Conservation (phyloP, 53 echinoderm and acorn worm species). For the Holothuria scabra region DNA sequence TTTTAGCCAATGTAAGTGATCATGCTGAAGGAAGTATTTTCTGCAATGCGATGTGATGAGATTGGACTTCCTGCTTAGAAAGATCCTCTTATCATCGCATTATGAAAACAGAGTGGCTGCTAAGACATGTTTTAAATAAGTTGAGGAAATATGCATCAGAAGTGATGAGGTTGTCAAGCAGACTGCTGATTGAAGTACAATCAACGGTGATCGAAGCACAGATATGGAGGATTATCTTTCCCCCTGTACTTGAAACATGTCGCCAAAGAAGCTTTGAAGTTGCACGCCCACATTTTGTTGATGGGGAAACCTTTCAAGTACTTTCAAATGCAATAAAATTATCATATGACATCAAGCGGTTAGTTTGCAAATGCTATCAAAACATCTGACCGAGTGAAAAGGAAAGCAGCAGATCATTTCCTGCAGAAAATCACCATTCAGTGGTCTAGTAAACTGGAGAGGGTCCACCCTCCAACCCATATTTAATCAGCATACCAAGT, state of each 20-base stretch:
- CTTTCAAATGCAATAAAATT: slow-evolving; percentile 68
- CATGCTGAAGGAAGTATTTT: slow-evolving; percentile 47
- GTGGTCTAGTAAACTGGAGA: slow-evolving; percentile 62
- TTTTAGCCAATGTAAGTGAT: slow-evolving; percentile 36
- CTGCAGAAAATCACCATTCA: slow-evolving; percentile 39
- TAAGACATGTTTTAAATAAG: slow-evolving; percentile 55
- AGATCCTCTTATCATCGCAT: slow-evolving; percentile 48
- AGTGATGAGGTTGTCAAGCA: slow-evolving; percentile 57
- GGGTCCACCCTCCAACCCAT: no score
- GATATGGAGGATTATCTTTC: slow-evolving; percentile 35
- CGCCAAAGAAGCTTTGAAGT: slow-evolving; percentile 43
- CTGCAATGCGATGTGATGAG: slow-evolving; percentile 49
- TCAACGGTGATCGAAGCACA: slow-evolving; percentile 41
- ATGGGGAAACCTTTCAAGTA: slow-evolving; percentile 56
- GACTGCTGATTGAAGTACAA: slow-evolving; percentile 51
- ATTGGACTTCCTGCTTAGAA: slow-evolving; percentile 39
- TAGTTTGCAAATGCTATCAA: slow-evolving; percentile 52
- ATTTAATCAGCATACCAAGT: no score
- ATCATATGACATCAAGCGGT: slow-evolving; percentile 49
- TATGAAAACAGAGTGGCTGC: slow-evolving; percentile 63
- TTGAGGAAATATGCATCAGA: slow-evolving; percentile 63
- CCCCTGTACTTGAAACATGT: slow-evolving; percentile 2
- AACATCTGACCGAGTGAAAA: slow-evolving; percentile 28
- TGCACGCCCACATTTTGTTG: slow-evolving; percentile 48
- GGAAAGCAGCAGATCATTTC: slow-evolving; percentile 52